Evolutionary conservation across 2,797 vertebrate species (phyloP).

Genomic region (Chromis chromis): DNA sequence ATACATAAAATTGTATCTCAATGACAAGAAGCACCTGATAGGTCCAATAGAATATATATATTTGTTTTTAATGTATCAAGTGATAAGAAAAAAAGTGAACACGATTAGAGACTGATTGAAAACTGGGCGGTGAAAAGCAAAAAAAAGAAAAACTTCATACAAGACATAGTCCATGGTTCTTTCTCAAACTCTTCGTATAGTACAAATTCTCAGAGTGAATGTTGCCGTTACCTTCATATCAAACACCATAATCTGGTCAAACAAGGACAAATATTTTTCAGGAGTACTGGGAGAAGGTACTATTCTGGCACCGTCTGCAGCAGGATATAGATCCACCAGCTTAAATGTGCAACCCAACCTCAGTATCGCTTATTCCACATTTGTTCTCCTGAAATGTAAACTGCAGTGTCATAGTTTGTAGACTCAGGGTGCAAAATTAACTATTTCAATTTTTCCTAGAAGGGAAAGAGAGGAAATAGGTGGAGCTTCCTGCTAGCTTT

Average conservation of each 20-base stretch:
- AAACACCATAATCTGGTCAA: slow-evolving; percentile 37
- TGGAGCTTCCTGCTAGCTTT: slow-evolving; percentile 73
- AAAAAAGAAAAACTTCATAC: slow-evolving; percentile 52
- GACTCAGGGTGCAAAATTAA: slow-evolving; percentile 21
- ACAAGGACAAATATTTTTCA: slow-evolving; percentile 38
- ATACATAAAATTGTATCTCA: slow-evolving; percentile 82
- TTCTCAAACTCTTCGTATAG: slow-evolving; percentile 30
- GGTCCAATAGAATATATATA: slow-evolving; percentile 67
- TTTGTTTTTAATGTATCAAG: slow-evolving; percentile 58
- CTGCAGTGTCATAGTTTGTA: slow-evolving; percentile 27
- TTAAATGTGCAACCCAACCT: slow-evolving; percentile 23
- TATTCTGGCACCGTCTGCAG: slow-evolving; percentile 23
- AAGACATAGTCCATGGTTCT: slow-evolving; percentile 38
- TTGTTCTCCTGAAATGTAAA: slow-evolving; percentile 57
- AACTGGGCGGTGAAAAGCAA: slow-evolving; percentile 64
- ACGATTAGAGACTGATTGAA: slow-evolving; percentile 76
- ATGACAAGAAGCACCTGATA: slow-evolving; percentile 75
- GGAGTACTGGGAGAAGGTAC: slow-evolving; percentile 10
- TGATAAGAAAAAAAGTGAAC: slow-evolving; percentile 71
- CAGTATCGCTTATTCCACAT: background rate
- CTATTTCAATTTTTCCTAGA: slow-evolving; percentile 38
- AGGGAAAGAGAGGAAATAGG: slow-evolving; percentile 62
- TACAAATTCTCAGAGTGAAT: slow-evolving; percentile 32
- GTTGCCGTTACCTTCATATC: slow-evolving; percentile 54
- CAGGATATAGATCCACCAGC: slow-evolving; percentile 4